phyloP scores from a whole-genome alignment of 2,888 invertebrate species.

The Macaria liturata region DNA sequence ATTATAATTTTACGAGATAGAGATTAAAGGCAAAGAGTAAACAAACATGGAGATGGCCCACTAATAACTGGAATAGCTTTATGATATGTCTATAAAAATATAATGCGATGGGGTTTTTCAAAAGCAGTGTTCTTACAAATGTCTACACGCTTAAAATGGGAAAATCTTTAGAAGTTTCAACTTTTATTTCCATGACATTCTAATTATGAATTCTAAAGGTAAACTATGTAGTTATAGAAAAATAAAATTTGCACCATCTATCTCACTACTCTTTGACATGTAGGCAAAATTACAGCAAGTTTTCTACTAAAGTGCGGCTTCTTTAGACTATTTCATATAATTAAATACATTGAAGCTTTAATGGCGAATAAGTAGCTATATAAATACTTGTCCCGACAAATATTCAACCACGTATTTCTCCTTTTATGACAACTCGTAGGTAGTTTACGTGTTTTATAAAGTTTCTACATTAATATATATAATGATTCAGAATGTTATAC shows the following conservation, averaged over 20 bases:
- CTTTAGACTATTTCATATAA: conserved; percentile 52
- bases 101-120: conserved; percentile 11
- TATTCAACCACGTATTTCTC: conserved; percentile 13
- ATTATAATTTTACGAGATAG: conserved; percentile 64
- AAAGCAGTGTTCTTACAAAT: neutral
- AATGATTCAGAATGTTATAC: too few relatives aligned
- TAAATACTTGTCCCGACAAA: conserved; percentile 11
- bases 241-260: conserved; percentile 4
- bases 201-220: too few relatives aligned
- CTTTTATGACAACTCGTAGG: conserved; percentile 9
- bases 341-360: conserved; percentile 45
- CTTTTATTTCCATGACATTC: too few relatives aligned
- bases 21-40: conserved; percentile 46
- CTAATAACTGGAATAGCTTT: conserved; percentile 20
- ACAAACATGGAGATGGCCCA: conserved; percentile 26
- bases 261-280: conserved; percentile 17
- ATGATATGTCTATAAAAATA: conserved; percentile 12
- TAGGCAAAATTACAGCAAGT: conserved; percentile 50
- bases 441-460: conserved; percentile 5
- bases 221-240: too few relatives aligned
- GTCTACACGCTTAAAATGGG: neutral
- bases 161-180: too few relatives aligned
- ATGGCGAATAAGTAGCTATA: conserved; percentile 28
- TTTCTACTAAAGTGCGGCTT: conserved; percentile 45
- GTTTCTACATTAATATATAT: too few relatives aligned